Evolutionary conservation across 2,113 vertebrate species (phyloP).

Genomic region (Plecotus auritus): DNA sequence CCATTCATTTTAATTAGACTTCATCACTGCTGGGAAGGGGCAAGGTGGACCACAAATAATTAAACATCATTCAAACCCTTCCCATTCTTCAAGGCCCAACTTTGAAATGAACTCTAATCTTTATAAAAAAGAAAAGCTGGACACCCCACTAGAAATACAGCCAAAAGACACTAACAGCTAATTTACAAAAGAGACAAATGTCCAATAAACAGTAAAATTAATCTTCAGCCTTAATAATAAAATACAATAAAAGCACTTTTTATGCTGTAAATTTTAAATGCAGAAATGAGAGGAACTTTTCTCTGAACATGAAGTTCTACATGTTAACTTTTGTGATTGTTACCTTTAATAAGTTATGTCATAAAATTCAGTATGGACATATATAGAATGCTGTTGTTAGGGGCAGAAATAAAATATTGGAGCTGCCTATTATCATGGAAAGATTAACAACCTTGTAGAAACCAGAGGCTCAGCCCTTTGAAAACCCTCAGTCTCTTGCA

Average conservation of each 20-base stretch:
- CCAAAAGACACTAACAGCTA: background rate
- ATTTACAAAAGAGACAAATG: background rate
- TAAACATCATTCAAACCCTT: background rate
- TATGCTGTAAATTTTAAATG: background rate
- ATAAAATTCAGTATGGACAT: background rate
- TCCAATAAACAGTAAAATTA: background rate
- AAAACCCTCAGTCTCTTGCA: no score
- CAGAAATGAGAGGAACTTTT: background rate
- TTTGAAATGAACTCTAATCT: background rate
- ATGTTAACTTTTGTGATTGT: background rate
- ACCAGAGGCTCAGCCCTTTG: no score
- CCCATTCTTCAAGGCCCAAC: background rate
- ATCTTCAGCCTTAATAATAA: background rate
- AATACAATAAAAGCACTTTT: background rate
- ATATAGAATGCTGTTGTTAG: background rate
- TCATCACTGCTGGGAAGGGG: background rate
- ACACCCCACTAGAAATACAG: background rate
- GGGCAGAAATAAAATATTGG: no score
- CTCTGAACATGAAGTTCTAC: background rate
- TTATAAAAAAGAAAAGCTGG: background rate
- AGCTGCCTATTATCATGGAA: no score
- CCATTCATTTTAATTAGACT: background rate
- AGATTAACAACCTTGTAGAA: no score
- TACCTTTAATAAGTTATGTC: background rate
- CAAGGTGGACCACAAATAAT: background rate